phyloP scores from a whole-genome alignment of 2,888 invertebrate species.

The Noctua pronuba region DNA sequence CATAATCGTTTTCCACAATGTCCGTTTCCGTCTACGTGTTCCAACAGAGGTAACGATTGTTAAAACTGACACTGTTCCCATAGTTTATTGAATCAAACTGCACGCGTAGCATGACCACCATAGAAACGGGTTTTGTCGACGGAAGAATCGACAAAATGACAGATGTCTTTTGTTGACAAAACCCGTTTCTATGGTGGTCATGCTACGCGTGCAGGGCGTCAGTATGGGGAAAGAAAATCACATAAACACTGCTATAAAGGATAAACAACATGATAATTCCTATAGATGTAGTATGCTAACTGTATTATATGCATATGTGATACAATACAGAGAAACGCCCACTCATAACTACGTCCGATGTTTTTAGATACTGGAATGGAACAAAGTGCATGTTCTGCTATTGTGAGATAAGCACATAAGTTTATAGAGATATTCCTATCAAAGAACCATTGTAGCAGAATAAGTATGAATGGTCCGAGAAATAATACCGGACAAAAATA shows the following conservation, averaged over 20 bases:
- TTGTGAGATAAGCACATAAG: slow-evolving; percentile 31
- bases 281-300: slow-evolving; percentile 8
- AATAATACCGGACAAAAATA: slow-evolving; percentile 46
- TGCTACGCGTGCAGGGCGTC: too few relatives aligned
- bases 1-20: slow-evolving; percentile 13
- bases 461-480: slow-evolving; percentile 30
- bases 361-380: slow-evolving; percentile 43
- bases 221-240: slow-evolving; percentile 18
- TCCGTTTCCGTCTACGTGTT: slow-evolving; percentile 24
- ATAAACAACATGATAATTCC: slow-evolving; percentile 37
- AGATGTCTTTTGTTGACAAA: too few relatives aligned
- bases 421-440: slow-evolving; percentile 38
- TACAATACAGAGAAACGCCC: slow-evolving; percentile 44
- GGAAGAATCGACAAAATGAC: too few relatives aligned
- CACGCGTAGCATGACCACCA: too few relatives aligned
- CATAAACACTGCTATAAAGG: background rate
- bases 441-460: slow-evolving; percentile 29
- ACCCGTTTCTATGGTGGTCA: too few relatives aligned
- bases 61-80: slow-evolving; percentile 30
- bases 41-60: slow-evolving; percentile 35
- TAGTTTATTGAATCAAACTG: background rate
- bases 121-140: too few relatives aligned
- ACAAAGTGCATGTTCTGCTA: slow-evolving; percentile 39
- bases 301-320: slow-evolving; percentile 17
- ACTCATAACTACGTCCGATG: slow-evolving; percentile 33